Conservation (phyloP, 1,140 invertebrate species). For the Stenopsyche tienmushanensis region DNA sequence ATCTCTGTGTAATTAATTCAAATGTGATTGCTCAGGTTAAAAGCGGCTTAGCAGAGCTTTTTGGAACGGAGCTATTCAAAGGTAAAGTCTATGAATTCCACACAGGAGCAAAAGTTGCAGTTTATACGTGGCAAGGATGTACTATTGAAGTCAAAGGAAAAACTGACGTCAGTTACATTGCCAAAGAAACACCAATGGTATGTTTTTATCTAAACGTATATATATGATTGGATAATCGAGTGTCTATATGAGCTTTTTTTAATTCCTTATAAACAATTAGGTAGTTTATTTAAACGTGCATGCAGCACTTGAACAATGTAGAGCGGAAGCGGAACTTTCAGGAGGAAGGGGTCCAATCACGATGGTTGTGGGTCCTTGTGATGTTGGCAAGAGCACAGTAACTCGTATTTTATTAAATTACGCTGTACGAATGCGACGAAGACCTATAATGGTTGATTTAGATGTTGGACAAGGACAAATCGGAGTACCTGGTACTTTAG, state of each 20-base stretch:
- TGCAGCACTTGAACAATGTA: constrained; percentile 87
- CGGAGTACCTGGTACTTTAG: constrained; percentile 89
- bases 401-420: constrained; percentile 91
- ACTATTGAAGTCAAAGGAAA: constrained; percentile 79
- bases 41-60: constrained; percentile 89
- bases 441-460: constrained; percentile 91
- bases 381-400: constrained; percentile 96
- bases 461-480: constrained; percentile 96
- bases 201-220: constrained; percentile 3
- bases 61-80: constrained; percentile 94
- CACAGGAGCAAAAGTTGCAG: constrained; percentile 89
- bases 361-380: constrained; percentile 91
- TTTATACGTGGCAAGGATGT: constrained; percentile 96
- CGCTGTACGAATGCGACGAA: constrained; percentile 80
- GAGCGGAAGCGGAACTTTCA: constrained; percentile 75
- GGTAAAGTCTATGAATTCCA: constrained; percentile 91
- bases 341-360: constrained; percentile 76
- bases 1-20: too few relatives aligned
- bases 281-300: constrained; percentile 92
- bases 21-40: too few relatives aligned
- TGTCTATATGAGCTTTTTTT: constrained; percentile 40
- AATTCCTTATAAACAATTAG: constrained; percentile 41
- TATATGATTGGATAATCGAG: not conserved
- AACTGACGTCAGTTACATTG: constrained; percentile 90
- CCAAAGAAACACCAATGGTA: constrained; percentile 95